These are phyloP conservation scores for Creontiades dilutus DNA, from an alignment of 2,888 invertebrate species.

Conservation along the genomic window DNA sequence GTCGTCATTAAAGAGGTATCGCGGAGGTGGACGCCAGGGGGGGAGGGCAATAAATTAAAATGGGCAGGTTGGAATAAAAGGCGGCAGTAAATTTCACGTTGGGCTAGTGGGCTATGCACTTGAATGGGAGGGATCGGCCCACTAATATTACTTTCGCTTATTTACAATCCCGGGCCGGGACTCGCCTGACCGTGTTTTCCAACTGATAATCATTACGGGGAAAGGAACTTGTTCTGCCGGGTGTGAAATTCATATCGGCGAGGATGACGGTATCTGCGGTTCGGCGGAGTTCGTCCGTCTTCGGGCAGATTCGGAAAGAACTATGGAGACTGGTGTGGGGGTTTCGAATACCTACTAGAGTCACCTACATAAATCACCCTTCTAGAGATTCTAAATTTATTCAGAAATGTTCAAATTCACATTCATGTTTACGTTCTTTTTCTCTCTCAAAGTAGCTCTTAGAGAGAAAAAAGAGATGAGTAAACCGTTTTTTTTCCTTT, in stretches of 20 bases:
- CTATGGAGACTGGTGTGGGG: too few relatives aligned
- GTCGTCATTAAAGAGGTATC: conserved; percentile 23
- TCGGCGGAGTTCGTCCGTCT: not conserved
- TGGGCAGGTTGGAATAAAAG: conserved; percentile 31
- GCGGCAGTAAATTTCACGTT: conserved; percentile 46
- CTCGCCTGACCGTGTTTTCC: conserved; percentile 38
- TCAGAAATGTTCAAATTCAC: too few relatives aligned
- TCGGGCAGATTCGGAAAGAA: not conserved
- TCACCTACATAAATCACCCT: too few relatives aligned
- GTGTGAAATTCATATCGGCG: not conserved
- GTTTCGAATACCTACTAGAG: too few relatives aligned
- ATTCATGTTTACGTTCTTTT: too few relatives aligned
- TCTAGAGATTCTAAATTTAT: too few relatives aligned
- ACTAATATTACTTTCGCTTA: conserved; percentile 61
- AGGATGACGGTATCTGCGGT: not conserved
- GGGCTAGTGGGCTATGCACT: conserved; percentile 36
- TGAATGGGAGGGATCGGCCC: conserved; percentile 30
- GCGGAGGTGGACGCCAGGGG: not conserved
- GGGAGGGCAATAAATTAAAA: conserved; percentile 7
- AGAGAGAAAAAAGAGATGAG: too few relatives aligned
- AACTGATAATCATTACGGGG: conserved; percentile 30
- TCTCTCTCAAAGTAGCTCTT: too few relatives aligned
- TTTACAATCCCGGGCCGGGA: conserved; percentile 33
- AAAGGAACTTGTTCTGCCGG: conserved; percentile 23
- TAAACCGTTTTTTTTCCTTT: too few relatives aligned